phyloP scores from a whole-genome alignment of 1,140 invertebrate species.

The Lordiphosa collinella region DNA sequence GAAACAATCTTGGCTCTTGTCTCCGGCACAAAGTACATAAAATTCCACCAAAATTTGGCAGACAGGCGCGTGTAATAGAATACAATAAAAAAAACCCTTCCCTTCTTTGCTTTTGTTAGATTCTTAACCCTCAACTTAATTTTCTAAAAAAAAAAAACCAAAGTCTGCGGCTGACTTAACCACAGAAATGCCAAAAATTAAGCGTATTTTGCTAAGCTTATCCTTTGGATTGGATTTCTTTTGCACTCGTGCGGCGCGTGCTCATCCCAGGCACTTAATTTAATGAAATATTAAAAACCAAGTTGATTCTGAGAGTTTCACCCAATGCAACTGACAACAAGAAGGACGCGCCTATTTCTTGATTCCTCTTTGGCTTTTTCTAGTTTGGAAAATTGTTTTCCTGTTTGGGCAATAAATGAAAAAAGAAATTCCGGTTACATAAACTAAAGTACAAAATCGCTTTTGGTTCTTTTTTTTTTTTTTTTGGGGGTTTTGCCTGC shows the following conservation, averaged over 20 bases:
- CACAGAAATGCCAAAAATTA: constrained; percentile 75
- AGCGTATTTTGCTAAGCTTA: constrained; percentile 55
- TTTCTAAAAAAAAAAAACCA: constrained; percentile 38
- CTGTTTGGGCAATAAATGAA: constrained; percentile 6
- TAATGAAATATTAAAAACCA: constrained; percentile 79
- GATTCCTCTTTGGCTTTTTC: not conserved
- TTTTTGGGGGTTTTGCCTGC: constrained; percentile 27
- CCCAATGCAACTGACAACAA: constrained; percentile 39
- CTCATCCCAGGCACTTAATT: constrained; percentile 67
- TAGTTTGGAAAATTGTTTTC: constrained; percentile 13
- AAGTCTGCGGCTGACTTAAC: constrained; percentile 66
- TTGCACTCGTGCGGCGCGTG: constrained; percentile 59
- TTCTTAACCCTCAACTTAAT: constrained; percentile 42
- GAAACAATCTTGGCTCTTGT: constrained; percentile 38
- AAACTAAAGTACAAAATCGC: constrained; percentile 63
- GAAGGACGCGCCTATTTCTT: constrained; percentile 27
- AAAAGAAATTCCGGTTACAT: constrained; percentile 21
- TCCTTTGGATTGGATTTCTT: constrained; percentile 15
- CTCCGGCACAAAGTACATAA: constrained; percentile 3
- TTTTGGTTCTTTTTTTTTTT: constrained; percentile 21
- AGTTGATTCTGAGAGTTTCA: constrained; percentile 22
- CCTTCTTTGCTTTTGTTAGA: constrained; percentile 33
- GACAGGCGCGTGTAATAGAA: not conserved
- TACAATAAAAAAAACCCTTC: constrained; percentile 1
- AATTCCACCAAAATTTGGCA: constrained; percentile 26